A percentile compares a stretch with the other conserved stretches of the same genome.
Conservation (phyloP, 1,140 invertebrate genomes). For the Pseudomyrmex pallidus region DNA sequence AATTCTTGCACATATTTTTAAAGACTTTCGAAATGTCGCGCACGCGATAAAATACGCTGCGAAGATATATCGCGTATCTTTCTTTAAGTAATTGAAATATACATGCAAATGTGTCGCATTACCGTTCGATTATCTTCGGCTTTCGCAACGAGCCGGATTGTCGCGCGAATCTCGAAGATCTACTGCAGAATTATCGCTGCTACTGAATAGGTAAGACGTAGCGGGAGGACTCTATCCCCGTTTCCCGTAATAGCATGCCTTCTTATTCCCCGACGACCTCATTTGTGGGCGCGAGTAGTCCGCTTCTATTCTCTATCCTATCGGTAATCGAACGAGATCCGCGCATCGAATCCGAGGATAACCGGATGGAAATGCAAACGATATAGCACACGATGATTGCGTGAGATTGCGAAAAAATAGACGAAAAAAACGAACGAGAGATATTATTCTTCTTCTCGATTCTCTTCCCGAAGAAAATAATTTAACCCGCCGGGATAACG, state of each 20-base stretch:
- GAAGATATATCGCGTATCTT: background rate
- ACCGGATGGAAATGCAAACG: constrained; percentile 59
- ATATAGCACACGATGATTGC: background rate
- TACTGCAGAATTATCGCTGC: constrained; percentile 23
- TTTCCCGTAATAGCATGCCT: constrained; percentile 36
- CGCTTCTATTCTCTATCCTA: constrained; percentile 33
- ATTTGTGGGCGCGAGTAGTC: constrained; percentile 51
- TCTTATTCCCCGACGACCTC: constrained; percentile 56
- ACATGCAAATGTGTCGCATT: constrained; percentile 17
- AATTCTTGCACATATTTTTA: background rate
- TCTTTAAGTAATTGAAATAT: constrained; percentile 4
- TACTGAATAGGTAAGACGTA: constrained; percentile 29
- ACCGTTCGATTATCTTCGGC: constrained; percentile 4
- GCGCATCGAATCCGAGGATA: constrained; percentile 32
- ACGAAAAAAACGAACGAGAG: background rate
- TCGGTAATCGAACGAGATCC: constrained; percentile 64
- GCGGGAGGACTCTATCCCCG: background rate
- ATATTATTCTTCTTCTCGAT: background rate
- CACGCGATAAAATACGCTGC: background rate
- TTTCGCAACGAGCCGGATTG: background rate
- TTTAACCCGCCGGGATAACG: background rate
- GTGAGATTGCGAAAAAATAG: constrained; percentile 11
- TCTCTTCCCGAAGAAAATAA: background rate
- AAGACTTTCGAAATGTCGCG: background rate
- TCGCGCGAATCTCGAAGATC: constrained; percentile 1